Evolutionary conservation across 1,140 invertebrate species (phyloP).

Genomic region (Drosophila sucinea): DNA sequence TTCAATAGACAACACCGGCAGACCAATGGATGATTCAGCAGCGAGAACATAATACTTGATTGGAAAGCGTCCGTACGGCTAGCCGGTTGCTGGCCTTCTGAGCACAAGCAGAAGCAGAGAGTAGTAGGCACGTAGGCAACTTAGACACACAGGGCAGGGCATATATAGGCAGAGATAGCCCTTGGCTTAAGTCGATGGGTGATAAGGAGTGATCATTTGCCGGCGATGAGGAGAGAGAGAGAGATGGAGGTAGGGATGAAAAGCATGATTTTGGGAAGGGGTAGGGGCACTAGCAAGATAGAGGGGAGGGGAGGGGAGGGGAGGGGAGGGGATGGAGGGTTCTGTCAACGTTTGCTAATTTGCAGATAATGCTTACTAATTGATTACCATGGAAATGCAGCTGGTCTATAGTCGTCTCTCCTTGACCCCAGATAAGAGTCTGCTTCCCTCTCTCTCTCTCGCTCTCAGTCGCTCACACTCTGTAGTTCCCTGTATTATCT

Average conservation of each 20-base stretch:
- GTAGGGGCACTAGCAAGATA: neutral
- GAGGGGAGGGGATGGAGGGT: neutral
- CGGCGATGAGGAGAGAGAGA: neutral
- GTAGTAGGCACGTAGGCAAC: constrained; percentile 28
- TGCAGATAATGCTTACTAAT: constrained; percentile 67
- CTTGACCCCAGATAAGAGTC: constrained; percentile 45
- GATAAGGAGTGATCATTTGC: constrained; percentile 28
- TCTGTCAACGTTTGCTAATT: constrained; percentile 63
- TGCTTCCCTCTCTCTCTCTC: neutral
- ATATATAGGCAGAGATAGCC: constrained; percentile 37
- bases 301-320: neutral
- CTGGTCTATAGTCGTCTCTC: constrained; percentile 5
- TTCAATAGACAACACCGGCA: constrained; percentile 74
- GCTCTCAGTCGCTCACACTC: neutral
- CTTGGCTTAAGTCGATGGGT: constrained; percentile 38
- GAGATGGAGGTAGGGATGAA: constrained; percentile 6
- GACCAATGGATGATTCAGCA: constrained; percentile 50
- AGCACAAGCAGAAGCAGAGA: constrained; percentile 25
- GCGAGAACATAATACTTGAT: constrained; percentile 70
- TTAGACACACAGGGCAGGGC: constrained; percentile 50
- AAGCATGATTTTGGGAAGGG: constrained; percentile 26
- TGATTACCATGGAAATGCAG: constrained; percentile 53
- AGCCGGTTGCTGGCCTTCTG: constrained; percentile 60
- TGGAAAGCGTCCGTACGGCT: constrained; percentile 50
- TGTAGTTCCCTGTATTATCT: constrained; percentile 38